Conservation (phyloP, 2,888 invertebrate species). For the Sesamia inferens region DNA sequence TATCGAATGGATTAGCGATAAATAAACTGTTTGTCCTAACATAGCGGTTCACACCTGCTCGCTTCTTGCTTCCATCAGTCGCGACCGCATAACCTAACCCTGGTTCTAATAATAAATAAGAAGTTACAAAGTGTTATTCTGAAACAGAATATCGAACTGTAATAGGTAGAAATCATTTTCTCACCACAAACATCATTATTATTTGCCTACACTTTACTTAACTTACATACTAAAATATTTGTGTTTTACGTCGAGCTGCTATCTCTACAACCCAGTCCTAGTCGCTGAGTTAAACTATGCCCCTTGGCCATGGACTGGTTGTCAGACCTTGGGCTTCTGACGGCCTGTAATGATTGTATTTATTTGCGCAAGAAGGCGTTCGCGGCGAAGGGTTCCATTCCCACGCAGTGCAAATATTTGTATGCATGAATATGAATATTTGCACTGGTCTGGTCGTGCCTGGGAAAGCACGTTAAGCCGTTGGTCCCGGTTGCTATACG, state of each 20-base stretch:
- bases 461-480: too few species aligned
- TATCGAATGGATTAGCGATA: constrained; percentile 45
- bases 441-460: too few species aligned
- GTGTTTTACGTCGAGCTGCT: background rate
- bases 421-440: too few species aligned
- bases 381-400: too few species aligned
- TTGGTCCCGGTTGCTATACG: too few species aligned
- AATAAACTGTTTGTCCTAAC: constrained; percentile 50
- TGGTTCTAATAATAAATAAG: constrained; percentile 47
- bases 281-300: background rate
- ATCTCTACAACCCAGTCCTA: background rate
- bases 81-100: constrained; percentile 49
- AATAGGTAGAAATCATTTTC: background rate
- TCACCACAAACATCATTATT: background rate
- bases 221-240: too few species aligned
- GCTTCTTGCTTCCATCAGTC: constrained; percentile 57
- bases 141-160: constrained; percentile 5
- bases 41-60: constrained; percentile 25
- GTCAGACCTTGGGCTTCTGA: background rate
- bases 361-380: too few species aligned
- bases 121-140: constrained; percentile 37
- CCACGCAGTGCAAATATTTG: too few species aligned
- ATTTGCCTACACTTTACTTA: background rate
- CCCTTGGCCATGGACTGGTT: background rate
- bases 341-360: background rate